Conservation (phyloP, 2,113 vertebrate species). For the Dryoscopus gambensis region DNA sequence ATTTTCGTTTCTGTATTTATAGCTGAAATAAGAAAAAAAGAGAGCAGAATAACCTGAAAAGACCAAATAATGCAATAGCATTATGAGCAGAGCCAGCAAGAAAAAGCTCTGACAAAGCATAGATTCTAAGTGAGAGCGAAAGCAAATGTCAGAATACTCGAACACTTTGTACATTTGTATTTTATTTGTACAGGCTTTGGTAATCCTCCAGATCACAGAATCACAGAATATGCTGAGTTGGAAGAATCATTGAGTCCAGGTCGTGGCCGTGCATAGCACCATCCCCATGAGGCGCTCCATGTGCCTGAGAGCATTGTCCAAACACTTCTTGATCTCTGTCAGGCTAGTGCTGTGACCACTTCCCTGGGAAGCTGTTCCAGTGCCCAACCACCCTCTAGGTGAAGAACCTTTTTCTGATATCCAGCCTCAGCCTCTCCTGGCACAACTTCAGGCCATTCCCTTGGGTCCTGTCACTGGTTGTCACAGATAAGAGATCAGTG, state of each 20-base stretch:
- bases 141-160: neutral
- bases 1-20: neutral
- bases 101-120: neutral
- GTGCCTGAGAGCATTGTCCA: neutral
- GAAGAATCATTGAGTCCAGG: neutral
- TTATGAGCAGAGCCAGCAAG: neutral
- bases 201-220: neutral
- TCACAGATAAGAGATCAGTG: neutral
- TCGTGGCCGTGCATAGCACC: neutral
- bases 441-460: neutral
- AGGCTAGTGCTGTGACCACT: too few relatives aligned
- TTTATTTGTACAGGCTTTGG: neutral
- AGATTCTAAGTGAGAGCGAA: neutral
- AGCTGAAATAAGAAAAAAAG: neutral
- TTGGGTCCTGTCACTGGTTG: rapidly evolving
- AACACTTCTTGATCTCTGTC: neutral
- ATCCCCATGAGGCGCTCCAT: neutral
- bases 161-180: neutral
- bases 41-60: neutral
- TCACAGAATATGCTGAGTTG: neutral
- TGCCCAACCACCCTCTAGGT: neutral
- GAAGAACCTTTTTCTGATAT: neutral
- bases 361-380: neutral
- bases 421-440: neutral
- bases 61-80: neutral